Conservation (phyloP, 35 echinoderm and acorn worm species). For the Ptychodera flava region DNA sequence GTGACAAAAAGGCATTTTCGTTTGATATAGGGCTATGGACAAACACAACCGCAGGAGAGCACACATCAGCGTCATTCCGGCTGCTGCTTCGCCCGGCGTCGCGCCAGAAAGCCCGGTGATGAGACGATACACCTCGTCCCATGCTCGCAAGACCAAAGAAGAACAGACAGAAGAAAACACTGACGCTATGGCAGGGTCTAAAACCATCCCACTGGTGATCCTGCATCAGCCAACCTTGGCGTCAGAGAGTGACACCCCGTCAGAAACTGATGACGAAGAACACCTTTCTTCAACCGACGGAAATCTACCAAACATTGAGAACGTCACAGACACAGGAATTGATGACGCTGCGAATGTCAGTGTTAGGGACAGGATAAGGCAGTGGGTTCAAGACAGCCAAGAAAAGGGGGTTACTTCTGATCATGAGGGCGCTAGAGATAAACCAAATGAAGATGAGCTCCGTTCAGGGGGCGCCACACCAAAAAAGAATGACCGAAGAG, state of each 20-base stretch:
- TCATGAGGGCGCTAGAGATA: no score
- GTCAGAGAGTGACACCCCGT: background rate
- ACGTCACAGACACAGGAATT: background rate
- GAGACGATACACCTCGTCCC: background rate
- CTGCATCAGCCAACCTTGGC: background rate
- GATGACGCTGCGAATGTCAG: background rate
- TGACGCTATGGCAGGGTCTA: background rate
- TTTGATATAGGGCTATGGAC: background rate
- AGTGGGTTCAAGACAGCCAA: background rate
- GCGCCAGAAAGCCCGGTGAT: no score
- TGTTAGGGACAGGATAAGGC: background rate
- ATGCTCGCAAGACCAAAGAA: background rate
- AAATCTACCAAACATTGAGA: background rate
- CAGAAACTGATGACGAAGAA: background rate
- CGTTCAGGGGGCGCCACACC: background rate
- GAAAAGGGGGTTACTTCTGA: no score
- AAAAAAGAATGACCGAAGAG: background rate
- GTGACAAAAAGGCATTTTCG: no score
- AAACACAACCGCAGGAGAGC: background rate
- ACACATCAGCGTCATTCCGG: background rate
- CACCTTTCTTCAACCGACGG: no score
- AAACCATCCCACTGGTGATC: no score
- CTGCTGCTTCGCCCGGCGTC: no score
- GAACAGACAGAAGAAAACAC: no score
- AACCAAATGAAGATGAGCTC: no score